A percentile compares a stretch with the other conserved stretches of the same genome.
Evolutionary conservation across 2,113 vertebrate species (phyloP).

Genomic region (Tachysurus fulvidraco): DNA sequence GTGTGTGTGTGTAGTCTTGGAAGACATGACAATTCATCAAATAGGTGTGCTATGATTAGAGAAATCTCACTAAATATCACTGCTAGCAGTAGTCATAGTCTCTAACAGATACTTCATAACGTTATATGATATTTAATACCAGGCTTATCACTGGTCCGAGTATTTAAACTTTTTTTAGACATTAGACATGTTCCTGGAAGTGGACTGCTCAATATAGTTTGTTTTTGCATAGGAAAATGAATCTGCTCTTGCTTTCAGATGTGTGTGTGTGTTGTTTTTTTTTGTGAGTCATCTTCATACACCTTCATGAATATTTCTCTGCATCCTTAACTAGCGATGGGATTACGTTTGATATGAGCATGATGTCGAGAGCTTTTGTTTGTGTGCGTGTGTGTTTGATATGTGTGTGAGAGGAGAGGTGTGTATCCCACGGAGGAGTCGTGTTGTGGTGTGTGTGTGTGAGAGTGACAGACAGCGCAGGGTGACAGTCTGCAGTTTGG

Average conservation of each 20-base stretch:
- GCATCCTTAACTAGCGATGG: constrained; percentile 5
- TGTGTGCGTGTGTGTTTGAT: constrained; percentile 17
- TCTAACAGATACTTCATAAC: not conserved
- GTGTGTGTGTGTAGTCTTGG: not conserved
- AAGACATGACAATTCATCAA: not conserved
- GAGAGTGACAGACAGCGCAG: constrained; percentile 44
- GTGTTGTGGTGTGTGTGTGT: not conserved
- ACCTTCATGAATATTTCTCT: constrained; percentile 37
- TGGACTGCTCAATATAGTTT: constrained; percentile 42
- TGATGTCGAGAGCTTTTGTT: constrained; percentile 1
- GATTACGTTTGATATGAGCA: constrained; percentile 6
- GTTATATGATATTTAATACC: not conserved
- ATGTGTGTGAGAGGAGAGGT: not conserved
- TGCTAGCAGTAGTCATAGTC: not conserved
- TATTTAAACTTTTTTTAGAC: not conserved
- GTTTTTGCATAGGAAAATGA: constrained; percentile 50
- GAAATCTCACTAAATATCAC: constrained; percentile 15
- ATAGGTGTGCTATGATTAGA: not conserved
- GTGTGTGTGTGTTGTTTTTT: constrained; percentile 23
- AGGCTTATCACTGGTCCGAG: not conserved
- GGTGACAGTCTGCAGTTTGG: constrained; percentile 43
- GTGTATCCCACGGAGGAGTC: not conserved
- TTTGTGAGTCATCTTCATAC: constrained; percentile 12
- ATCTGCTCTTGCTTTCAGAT: constrained; percentile 22
- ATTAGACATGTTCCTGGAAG: constrained; percentile 44